Conservation (phyloP, 2,113 vertebrate genomes). For the Calyptommatus sinebrachiatus region DNA sequence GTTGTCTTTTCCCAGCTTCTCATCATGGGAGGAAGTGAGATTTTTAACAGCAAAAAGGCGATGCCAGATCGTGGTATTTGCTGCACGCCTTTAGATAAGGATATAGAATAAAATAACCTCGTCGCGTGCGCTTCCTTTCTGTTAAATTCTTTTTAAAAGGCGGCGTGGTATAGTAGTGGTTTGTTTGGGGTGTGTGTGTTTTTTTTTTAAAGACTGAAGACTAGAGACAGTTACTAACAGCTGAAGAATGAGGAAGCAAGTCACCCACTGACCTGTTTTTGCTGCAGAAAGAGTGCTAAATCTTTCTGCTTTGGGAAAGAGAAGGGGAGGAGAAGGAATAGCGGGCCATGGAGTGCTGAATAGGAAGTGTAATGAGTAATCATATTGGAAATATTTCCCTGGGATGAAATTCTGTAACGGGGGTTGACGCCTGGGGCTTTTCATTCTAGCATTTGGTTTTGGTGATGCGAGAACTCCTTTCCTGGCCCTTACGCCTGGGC, state of each 20-base stretch:
- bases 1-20: not conserved
- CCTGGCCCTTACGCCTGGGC: not conserved
- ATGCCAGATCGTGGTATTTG: too few species aligned
- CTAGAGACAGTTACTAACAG: conserved; percentile 20
- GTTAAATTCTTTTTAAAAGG: conserved; percentile 1
- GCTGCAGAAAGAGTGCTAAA: conserved; percentile 17
- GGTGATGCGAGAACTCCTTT: too few species aligned
- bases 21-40: rapidly evolving
- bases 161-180: not conserved
- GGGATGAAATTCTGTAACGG: not conserved
- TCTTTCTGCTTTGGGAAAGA: not conserved
- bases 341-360: not conserved
- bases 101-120: not conserved
- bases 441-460: not conserved
- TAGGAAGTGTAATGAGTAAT: conserved; percentile 23
- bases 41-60: not conserved
- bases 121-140: not conserved
- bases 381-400: not conserved
- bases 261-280: conserved; percentile 3
- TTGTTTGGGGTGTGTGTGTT: too few species aligned
- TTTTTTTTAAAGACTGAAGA: not conserved
- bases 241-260: conserved; percentile 20
- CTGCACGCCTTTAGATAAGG: not conserved
- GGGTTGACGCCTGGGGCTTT: not conserved
- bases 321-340: not conserved